These are phyloP conservation scores for Drosophila ogumai DNA, from an alignment of 1,140 invertebrate genomes.

Conservation along the genomic window DNA sequence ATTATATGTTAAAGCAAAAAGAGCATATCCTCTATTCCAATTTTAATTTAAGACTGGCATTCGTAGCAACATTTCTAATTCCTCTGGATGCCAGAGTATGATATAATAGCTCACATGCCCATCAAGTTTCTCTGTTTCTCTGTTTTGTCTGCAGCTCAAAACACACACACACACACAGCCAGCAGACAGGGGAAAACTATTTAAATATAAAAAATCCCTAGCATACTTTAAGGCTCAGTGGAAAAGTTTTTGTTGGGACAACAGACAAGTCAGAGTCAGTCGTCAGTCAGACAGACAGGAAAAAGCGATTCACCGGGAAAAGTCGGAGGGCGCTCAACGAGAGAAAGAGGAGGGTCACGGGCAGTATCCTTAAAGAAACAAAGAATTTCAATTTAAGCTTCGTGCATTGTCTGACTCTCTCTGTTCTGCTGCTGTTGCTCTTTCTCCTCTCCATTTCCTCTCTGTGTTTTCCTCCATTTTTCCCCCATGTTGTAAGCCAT, in stretches of 20 bases:
- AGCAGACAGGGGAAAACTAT: slow-evolving; percentile 34
- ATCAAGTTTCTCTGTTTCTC: slow-evolving; percentile 37
- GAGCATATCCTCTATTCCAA: slow-evolving; percentile 11
- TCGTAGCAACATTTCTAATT: slow-evolving; percentile 37
- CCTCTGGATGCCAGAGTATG: slow-evolving; percentile 1
- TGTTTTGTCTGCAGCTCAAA: slow-evolving; percentile 32
- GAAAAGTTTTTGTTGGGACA: slow-evolving; percentile 41
- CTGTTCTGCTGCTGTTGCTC: not conserved
- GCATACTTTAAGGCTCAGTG: slow-evolving; percentile 62
- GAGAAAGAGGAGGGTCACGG: slow-evolving; percentile 12
- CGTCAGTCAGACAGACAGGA: slow-evolving; percentile 8
- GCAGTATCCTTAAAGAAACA: slow-evolving; percentile 61
- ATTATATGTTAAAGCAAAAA: too few relatives aligned
- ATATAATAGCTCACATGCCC: slow-evolving; percentile 26
- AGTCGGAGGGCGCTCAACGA: not conserved
- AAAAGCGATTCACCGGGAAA: slow-evolving; percentile 12
- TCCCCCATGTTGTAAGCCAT: slow-evolving; percentile 39
- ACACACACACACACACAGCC: not conserved
- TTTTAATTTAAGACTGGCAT: slow-evolving; percentile 16
- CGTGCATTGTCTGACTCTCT: slow-evolving; percentile 41
- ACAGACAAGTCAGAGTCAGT: slow-evolving; percentile 24
- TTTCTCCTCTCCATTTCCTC: slow-evolving; percentile 10
- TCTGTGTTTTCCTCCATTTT: slow-evolving; percentile 7
- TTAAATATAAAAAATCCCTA: slow-evolving; percentile 59
- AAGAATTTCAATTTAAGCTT: slow-evolving; percentile 78